Percentiles rank a stretch among this genome's conserved stretches.
Evolutionary conservation across 2,797 vertebrate species (phyloP).

Genomic region (Arctocebus calabarensis): DNA sequence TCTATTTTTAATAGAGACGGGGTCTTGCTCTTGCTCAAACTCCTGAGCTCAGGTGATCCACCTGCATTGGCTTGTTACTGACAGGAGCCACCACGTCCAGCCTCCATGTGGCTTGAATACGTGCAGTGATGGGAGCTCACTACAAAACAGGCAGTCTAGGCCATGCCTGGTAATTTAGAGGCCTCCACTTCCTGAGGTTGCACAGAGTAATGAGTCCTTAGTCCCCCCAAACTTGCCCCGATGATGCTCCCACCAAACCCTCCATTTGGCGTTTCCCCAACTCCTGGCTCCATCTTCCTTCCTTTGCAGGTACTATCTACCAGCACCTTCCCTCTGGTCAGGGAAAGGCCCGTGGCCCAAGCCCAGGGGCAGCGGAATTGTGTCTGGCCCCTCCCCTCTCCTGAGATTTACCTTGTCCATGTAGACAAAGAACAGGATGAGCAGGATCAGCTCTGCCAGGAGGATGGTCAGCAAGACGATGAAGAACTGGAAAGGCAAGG

Average conservation of each 20-base stretch:
- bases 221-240: background rate
- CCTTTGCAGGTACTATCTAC: background rate
- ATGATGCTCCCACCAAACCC: background rate
- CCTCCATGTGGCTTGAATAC: background rate
- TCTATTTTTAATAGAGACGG: no score
- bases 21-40: no score
- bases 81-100: background rate
- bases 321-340: background rate
- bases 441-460: slow-evolving; percentile 96
- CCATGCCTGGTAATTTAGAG: background rate
- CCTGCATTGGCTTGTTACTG: no score
- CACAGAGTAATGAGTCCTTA: background rate
- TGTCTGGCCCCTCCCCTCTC: accelerated
- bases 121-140: background rate
- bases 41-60: no score
- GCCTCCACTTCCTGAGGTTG: background rate
- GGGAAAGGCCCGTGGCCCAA: background rate
- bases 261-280: background rate
- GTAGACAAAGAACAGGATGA: slow-evolving; percentile 99
- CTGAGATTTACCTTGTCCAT: slow-evolving; percentile 95
- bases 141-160: background rate
- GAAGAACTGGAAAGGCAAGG: slow-evolving; percentile 94
- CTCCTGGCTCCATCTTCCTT: background rate
- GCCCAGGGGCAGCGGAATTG: no score
- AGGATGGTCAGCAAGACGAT: slow-evolving; percentile 97